phyloP scores from a whole-genome alignment of 2,113 vertebrate species.

The Serilophus lunatus region DNA sequence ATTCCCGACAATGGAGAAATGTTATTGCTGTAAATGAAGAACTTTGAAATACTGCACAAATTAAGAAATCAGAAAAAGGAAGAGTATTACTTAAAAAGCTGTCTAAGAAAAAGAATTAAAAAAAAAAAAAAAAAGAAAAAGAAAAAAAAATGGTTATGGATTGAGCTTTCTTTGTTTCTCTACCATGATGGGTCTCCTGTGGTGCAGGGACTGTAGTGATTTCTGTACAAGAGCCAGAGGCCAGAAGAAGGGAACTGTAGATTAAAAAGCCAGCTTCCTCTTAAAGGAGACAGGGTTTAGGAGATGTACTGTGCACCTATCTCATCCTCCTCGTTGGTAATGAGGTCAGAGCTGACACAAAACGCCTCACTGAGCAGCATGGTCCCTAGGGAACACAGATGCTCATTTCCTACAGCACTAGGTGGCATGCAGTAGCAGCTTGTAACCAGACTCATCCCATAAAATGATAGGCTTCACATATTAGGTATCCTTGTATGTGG shows the following conservation, averaged over 20 bases:
- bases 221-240: neutral
- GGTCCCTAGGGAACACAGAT: accelerated
- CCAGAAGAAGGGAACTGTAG: neutral
- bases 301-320: neutral
- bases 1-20: neutral
- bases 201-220: accelerated
- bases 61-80: neutral
- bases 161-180: neutral
- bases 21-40: neutral
- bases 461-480: neutral
- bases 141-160: neutral
- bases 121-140: neutral
- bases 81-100: neutral
- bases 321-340: accelerated
- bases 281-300: neutral
- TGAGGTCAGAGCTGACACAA: accelerated
- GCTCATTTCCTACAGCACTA: neutral
- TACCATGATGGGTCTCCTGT: accelerated
- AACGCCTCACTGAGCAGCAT: accelerated
- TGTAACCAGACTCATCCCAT: neutral
- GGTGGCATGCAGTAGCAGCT: accelerated
- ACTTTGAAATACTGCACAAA: neutral
- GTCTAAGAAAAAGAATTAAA: neutral
- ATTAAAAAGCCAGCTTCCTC: neutral
- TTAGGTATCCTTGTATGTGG: neutral